These are phyloP conservation scores for Pyrocoelia pectoralis DNA, from an alignment of 2,888 invertebrate species.

Conservation along the genomic window DNA sequence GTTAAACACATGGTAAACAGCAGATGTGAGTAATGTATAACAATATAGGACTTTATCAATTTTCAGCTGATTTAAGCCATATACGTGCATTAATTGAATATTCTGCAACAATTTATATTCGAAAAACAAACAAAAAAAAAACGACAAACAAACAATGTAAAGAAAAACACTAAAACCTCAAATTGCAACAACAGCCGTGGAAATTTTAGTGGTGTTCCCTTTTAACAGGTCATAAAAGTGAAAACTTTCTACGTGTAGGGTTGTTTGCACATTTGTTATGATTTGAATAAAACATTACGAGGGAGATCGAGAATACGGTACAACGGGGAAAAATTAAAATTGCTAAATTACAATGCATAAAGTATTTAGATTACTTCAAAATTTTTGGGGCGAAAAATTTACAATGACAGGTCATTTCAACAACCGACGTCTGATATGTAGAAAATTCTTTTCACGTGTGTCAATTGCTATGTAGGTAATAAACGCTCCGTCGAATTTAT, in stretches of 20 bases:
- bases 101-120: neutral
- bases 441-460: no score
- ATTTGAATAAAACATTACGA: constrained; percentile 12
- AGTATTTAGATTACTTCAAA: neutral
- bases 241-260: constrained; percentile 6
- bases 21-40: neutral
- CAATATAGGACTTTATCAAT: neutral
- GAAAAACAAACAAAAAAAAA: no score
- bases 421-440: no score
- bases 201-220: constrained; percentile 10
- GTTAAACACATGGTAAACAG: no score
- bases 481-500: neutral
- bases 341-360: neutral
- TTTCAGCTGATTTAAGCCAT: no score
- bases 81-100: neutral
- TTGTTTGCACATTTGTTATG: constrained; percentile 9
- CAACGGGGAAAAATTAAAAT: constrained; percentile 7
- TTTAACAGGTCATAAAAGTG: constrained; percentile 12
- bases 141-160: neutral
- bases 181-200: neutral
- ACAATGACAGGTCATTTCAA: no score
- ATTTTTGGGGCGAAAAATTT: neutral
- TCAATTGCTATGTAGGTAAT: no score
- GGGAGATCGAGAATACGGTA: neutral
- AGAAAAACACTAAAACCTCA: neutral